Base-by-base conservation (phyloP, 2,888 invertebrate genomes). In the Allygus modestus region DNA sequence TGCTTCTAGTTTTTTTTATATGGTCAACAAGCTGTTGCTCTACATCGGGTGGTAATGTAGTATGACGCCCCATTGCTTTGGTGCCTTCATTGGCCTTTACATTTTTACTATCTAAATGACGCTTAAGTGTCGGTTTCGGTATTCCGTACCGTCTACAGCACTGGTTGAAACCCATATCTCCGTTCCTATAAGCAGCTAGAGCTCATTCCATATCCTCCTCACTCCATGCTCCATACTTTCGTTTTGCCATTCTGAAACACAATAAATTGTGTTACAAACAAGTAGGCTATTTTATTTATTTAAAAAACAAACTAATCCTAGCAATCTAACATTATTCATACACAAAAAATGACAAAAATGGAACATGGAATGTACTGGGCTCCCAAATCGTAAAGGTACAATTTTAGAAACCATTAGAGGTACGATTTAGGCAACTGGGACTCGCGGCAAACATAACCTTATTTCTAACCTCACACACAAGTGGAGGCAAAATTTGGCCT, bases 231-330 rank as follows among this genome's bases (percentile, higher is more conserved):
- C 43, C 82, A 71, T 82, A 82, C 15, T 71, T 46, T n/a, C 71
- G 15, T 46, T 82, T 82, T 28, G 46, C 17, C 71, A 82, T n/a
- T 51, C 51, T 51, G 20, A 15, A 82, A 82, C 82, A 82, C 69
- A 46, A 26, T 23, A 43, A 17, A 31, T 31, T 71, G 17, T 28
- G 26, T 65, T 65, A n/a, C n/a, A n/a, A n/a, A n/a, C n/a, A n/a
- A 31, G 12, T 26, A 9, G 20, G 7, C 33, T 28, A 11, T n/a
- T 41, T 12, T 37, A 43, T 41, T 26, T 54, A 54, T 51, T 54
- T 54, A 43, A 20, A 46, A n/a, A 46, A 1, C 20, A n/a, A n/a
- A n/a, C 12, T 20, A 28, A 46, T n/a, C n/a, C n/a, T n/a, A n/a
- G n/a, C n/a, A n/a, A n/a, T n/a, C n/a, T n/a, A n/a, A n/a, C n/a